A percentile compares a stretch with the other conserved stretches of the same genome.
Evolutionary conservation across 2,888 invertebrate genomes (phyloP).

Genomic region (Anorthoa munda): DNA sequence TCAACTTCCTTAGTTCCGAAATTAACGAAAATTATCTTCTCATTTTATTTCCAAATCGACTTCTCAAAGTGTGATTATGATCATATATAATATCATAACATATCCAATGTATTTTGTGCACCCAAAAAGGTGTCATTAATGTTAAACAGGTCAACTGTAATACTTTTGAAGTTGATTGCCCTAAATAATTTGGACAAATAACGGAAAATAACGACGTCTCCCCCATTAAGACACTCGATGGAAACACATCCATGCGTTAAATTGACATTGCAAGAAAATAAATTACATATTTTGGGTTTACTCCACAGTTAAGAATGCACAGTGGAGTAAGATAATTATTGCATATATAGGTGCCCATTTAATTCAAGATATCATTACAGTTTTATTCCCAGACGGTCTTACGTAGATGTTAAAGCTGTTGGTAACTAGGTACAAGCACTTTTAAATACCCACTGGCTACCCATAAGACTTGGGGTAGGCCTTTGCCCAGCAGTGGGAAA

Average conservation of each 20-base stretch:
- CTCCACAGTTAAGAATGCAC: slow-evolving; percentile 3
- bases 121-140: slow-evolving; percentile 18
- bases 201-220: slow-evolving; percentile 83
- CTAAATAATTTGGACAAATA: slow-evolving; percentile 75
- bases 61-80: background rate
- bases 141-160: slow-evolving; percentile 76
- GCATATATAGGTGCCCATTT: background rate
- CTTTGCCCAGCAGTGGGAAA: too few species aligned
- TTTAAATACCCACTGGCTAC: background rate
- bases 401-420: background rate
- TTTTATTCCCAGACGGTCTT: background rate
- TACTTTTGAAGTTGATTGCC: slow-evolving; percentile 75
- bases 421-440: background rate
- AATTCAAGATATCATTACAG: background rate
- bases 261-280: slow-evolving; percentile 78
- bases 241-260: slow-evolving; percentile 74
- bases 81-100: background rate
- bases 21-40: background rate
- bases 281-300: slow-evolving; percentile 22
- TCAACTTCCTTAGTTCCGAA: background rate
- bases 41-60: background rate
- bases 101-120: background rate
- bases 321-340: background rate
- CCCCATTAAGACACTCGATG: slow-evolving; percentile 76
- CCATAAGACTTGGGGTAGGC: too few species aligned